Conservation (phyloP, 2,113 vertebrate genomes). For the Anhinga rufa region DNA sequence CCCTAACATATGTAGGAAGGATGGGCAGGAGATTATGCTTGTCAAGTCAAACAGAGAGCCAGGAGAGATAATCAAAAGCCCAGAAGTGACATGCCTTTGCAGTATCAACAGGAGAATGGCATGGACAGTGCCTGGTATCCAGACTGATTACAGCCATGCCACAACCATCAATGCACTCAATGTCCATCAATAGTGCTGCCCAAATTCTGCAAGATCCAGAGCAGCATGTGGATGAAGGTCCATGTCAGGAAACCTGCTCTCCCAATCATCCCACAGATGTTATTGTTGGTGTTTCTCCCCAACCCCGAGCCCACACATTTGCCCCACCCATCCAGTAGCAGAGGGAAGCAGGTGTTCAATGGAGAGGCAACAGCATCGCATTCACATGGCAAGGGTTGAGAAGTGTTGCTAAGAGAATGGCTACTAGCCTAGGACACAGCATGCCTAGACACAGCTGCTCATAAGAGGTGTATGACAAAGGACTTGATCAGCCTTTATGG, state of each 20-base stretch:
- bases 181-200: neutral
- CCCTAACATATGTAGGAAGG: neutral
- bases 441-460: neutral
- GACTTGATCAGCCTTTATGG: neutral
- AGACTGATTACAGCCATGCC: neutral
- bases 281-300: neutral
- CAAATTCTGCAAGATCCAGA: neutral
- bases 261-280: neutral
- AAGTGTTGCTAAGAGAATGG: neutral
- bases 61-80: neutral
- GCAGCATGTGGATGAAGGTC: neutral
- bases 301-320: neutral
- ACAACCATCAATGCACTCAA: neutral
- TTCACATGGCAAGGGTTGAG: neutral
- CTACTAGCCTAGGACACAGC: neutral
- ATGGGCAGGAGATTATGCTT: neutral
- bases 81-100: neutral
- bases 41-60: neutral
- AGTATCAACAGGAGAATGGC: neutral
- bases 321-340: neutral
- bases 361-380: neutral
- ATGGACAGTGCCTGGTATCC: neutral
- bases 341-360: neutral
- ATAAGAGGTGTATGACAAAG: neutral
- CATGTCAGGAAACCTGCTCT: neutral